Conservation (phyloP, 64 coral and sea anemone species). For the Montipora foliosa region DNA sequence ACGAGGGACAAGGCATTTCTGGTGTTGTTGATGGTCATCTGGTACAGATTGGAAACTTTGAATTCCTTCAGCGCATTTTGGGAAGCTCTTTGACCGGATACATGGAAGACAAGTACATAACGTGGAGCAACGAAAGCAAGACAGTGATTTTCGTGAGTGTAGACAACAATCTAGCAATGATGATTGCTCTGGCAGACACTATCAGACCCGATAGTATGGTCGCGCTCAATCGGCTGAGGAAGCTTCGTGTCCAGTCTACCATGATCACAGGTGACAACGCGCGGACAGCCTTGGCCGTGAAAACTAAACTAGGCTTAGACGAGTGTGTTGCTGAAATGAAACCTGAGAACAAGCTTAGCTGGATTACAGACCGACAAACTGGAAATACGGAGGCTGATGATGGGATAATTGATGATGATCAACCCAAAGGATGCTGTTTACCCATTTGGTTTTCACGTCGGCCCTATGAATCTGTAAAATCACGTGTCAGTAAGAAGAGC, state of each 20-base stretch:
- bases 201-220: constrained; percentile 66
- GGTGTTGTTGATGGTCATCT: constrained; percentile 76
- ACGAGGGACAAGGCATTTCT: constrained; percentile 90
- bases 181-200: constrained; percentile 92
- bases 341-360: constrained; percentile 85
- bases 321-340: constrained; percentile 97
- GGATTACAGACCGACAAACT: constrained; percentile 88
- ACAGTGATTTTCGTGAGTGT: constrained; percentile 92
- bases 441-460: constrained; percentile 11
- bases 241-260: constrained; percentile 80
- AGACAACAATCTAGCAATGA: constrained; percentile 74
- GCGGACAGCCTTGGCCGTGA: constrained; percentile 93
- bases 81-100: constrained; percentile 20
- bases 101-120: constrained; percentile 68
- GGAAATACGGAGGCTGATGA: background rate
- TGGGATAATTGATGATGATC: background rate
- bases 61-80: constrained; percentile 48
- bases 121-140: constrained; percentile 86
- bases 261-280: constrained; percentile 98
- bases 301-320: constrained; percentile 78
- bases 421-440: background rate
- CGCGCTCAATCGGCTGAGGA: constrained; percentile 75
- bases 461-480: background rate
- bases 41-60: constrained; percentile 81
- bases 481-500: constrained; percentile 10